Conservation (phyloP, 1,140 invertebrate genomes). For the Papilio aristodemus region DNA sequence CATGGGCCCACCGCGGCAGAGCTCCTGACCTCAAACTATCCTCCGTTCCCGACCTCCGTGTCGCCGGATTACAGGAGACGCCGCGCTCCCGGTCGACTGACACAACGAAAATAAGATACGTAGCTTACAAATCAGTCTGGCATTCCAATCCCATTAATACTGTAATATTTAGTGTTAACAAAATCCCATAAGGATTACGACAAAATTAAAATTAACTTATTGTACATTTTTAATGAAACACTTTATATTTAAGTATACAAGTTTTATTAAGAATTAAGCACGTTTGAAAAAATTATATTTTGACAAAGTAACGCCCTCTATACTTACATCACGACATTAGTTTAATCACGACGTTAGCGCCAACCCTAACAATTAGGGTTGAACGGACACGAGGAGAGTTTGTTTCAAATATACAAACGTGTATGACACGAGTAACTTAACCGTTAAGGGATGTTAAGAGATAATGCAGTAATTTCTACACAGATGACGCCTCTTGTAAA, state of each 20-base stretch:
- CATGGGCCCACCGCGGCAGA: constrained; percentile 9
- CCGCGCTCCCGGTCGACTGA: constrained; percentile 8
- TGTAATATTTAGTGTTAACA: not conserved
- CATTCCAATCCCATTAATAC: not conserved
- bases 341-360: not conserved
- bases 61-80: constrained; percentile 20
- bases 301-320: not conserved
- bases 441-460: not conserved
- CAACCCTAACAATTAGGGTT: not conserved
- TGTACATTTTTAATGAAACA: not conserved
- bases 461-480: not conserved
- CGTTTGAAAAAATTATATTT: not conserved
- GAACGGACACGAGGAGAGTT: not conserved
- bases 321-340: not conserved
- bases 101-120: not conserved
- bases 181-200: no score
- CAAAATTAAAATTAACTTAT: no score
- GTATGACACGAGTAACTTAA: not conserved
- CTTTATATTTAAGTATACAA: no score
- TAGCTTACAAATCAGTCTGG: not conserved
- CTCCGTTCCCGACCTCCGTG: constrained; percentile 18
- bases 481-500: not conserved
- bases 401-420: not conserved
- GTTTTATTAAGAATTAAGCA: not conserved
- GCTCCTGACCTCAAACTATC: constrained; percentile 8